phyloP scores from a whole-genome alignment of 2,888 invertebrate species.

The Erebia ligea region DNA sequence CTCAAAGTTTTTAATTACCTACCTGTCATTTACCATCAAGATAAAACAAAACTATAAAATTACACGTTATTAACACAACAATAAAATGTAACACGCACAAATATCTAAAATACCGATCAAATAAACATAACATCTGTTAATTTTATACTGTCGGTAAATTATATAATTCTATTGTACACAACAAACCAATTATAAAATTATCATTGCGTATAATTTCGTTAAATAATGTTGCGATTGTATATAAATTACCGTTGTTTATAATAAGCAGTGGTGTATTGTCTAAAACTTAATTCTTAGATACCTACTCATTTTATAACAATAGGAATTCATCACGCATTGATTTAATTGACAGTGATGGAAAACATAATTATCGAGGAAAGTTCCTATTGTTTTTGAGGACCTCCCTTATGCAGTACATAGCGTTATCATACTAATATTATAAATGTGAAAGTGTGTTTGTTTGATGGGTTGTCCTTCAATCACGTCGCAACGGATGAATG shows the following conservation, averaged over 20 bases:
- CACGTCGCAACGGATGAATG: too few species aligned
- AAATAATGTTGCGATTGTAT: slow-evolving; percentile 6
- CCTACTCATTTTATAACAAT: too few species aligned
- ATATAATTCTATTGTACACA: slow-evolving; percentile 14
- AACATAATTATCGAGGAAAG: too few species aligned
- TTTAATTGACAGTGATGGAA: too few species aligned
- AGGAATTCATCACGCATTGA: too few species aligned
- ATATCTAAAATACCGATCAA: slow-evolving; percentile 10
- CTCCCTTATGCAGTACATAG: too few species aligned
- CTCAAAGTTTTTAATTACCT: neutral
- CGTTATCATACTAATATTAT: too few species aligned
- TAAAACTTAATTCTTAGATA: too few species aligned
- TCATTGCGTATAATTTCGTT: slow-evolving; percentile 6
- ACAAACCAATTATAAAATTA: slow-evolving; percentile 9
- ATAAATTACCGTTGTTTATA: neutral
- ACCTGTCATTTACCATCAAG: neutral
- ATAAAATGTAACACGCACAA: slow-evolving; percentile 8
- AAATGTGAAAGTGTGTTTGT: too few species aligned
- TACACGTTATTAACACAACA: slow-evolving; percentile 4
- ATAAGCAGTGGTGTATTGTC: neutral
- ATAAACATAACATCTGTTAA: slow-evolving; percentile 13
- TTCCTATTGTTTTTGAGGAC: too few species aligned
- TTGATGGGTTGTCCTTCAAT: too few species aligned
- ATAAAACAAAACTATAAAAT: slow-evolving; percentile 2
- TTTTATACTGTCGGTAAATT: neutral